Percentiles rank a stretch among this genome's conserved stretches.
phyloP scores from a whole-genome alignment of 2,797 vertebrate species.

The Poecile montanus region DNA sequence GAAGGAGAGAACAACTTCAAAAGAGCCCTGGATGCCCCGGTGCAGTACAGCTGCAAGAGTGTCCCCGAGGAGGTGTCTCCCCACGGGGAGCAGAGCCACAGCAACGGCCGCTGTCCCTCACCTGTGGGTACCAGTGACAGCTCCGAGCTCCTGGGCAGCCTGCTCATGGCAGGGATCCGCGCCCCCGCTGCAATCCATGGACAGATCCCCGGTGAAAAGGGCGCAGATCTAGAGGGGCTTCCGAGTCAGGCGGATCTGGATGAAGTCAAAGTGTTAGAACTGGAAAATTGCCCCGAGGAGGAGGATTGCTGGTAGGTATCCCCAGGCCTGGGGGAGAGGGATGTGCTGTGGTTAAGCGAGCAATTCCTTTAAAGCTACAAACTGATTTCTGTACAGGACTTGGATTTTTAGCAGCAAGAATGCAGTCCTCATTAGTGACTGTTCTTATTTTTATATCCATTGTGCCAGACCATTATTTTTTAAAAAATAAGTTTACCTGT shows the following conservation, averaged over 20 bases:
- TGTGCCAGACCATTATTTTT: neutral
- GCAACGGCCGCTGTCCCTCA: neutral
- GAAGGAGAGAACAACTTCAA: conserved; percentile 37
- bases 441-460: neutral
- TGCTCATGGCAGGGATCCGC: neutral
- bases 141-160: neutral
- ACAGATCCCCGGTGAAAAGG: conserved; percentile 32
- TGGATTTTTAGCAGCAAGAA: neutral
- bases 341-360: neutral
- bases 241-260: conserved; percentile 77
- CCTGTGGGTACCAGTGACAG: neutral
- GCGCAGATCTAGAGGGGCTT: conserved; percentile 66
- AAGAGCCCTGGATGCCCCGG: neutral
- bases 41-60: neutral
- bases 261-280: conserved; percentile 87
- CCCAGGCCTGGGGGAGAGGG: neutral
- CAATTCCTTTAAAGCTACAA: neutral
- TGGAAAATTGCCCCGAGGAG: conserved; percentile 80
- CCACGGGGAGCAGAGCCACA: rapidly evolving
- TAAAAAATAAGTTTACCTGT: neutral
- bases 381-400: neutral
- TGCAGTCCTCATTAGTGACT: neutral
- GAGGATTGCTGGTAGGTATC: conserved; percentile 89
- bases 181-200: neutral
- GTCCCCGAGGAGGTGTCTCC: neutral